Evolutionary conservation across 2,888 invertebrate genomes (phyloP), one percentile per base, ranked within the genome.

Genomic region (Helleia helle): DNA sequence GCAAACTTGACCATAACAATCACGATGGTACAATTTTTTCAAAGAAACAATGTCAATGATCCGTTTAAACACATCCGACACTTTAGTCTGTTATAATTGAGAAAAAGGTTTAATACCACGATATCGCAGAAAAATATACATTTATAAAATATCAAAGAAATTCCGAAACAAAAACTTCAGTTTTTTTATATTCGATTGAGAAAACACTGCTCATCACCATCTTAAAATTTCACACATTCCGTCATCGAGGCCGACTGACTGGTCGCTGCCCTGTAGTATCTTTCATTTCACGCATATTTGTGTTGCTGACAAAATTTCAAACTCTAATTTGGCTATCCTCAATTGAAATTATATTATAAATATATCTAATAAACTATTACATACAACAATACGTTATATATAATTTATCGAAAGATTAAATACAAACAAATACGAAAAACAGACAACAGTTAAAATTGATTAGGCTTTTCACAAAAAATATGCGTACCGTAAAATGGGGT

Each of bases 151-250:
- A 58, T 58, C 37, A 59, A 50, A 46, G 48, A 46, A 50, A 50
- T 61, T 59, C 58, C 48, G 58, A 57, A 64, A 59, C 63, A 68
- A 59, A 54, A 70, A 54, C 51, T 54, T 53, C 54, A 51, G 46
- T 56, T 66, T 64, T 59, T 58, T 58, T 54, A 48, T 53, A 46
- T 54, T 63, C 49, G 61, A 59, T 57, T 59, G 47, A 65, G 68
- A 75, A 73, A 79, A 77, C 71, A 79, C 70, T 70, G 70, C 67
- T 71, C 73, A 70, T 72, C 83, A 83, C 81, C 83, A 83, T 83
- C 74, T 79, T 77, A 76, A 73, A 65, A 72, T 80, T 81, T 79
- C 69, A 75, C 74, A 79, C 76, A 83, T 81, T 81, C 83, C 83
- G 83, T 81, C 83, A 83, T 81, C 77, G 80, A 69, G 76, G 76